Base-by-base conservation (phyloP, 1,140 invertebrate species). In the Drosophila leontia region DNA sequence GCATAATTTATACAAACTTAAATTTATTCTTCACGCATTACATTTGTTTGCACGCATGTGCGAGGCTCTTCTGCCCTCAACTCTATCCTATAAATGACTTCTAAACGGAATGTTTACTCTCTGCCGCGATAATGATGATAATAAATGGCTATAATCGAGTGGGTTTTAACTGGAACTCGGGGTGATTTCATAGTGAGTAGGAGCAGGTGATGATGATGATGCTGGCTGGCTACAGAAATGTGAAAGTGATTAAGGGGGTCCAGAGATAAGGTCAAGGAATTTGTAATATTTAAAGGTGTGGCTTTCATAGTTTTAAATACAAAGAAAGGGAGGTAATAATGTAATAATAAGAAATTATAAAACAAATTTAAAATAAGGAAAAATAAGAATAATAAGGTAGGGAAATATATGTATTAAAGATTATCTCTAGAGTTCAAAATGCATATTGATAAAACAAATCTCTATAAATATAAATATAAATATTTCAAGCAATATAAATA, bases 21-120 rank as follows among this genome's bases (percentile, higher is more conserved):
- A 75, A 80, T 88, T 88, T 88, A 84, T 80, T 90, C 41, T 88
- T 88, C 84, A 88, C 84, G 81, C 84, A 88, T 78, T 88, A 65
- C 42, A 74, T 63, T 63, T 83, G 44, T 78, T 78, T 80, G 23
- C 45, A 41, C 51, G 57, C 19, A 65, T 44, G 39, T 53, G 34
- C 13, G 19, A 2, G 17, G n/a, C 47, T 15, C 13, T 29, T 15
- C 29, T 70, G 9, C 48, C 35, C 41, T 35, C 41, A 17, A 26
- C 12, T 37, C 9, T 23, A 62, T 63, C 12, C 63, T 37, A 67
- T 61, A 65, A 65, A 65, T 61, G 57, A 64, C 62, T 17, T 64
- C 61, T n/a, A 41, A 60, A 23, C 23, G 35, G 19, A 12, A 23
- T 60, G 29, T 60, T 51, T 60, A 17, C 44, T 12, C n/a, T 44